Evolutionary conservation across 2,113 vertebrate genomes (phyloP).

Genomic region (Microcebus tavaratra): DNA sequence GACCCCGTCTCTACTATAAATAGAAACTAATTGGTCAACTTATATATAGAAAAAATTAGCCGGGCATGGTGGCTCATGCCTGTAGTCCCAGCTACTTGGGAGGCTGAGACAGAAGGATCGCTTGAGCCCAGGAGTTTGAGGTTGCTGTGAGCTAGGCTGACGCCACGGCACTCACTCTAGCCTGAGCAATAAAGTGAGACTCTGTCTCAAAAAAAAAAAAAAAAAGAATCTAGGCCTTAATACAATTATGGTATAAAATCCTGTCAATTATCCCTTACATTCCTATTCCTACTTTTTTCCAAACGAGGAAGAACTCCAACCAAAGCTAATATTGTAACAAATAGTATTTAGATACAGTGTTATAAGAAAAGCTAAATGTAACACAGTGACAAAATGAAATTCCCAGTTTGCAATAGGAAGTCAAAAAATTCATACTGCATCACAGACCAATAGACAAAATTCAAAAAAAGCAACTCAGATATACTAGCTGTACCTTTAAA

Average conservation of each 20-base stretch:
- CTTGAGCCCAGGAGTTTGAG: too few species aligned
- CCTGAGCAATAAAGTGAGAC: too few species aligned
- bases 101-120: too few species aligned
- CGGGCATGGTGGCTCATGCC: too few species aligned
- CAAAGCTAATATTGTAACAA: background rate
- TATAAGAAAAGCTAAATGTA: conserved; percentile 19
- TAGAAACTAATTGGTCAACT: too few species aligned
- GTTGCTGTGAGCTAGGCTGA: too few species aligned
- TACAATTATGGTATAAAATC: background rate
- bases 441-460: background rate
- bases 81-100: too few species aligned
- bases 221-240: background rate
- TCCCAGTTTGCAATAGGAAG: background rate
- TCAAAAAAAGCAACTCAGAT: background rate
- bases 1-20: too few species aligned
- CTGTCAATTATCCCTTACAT: background rate
- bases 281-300: background rate
- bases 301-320: background rate
- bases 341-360: background rate
- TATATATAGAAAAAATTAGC: too few species aligned
- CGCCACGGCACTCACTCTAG: too few species aligned
- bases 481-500: background rate
- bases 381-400: conserved; percentile 22
- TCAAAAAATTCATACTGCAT: background rate
- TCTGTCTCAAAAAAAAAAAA: too few species aligned